Percentiles rank a stretch among this genome's conserved stretches.
These are phyloP conservation scores for Acanthoscelides obtectus DNA, from an alignment of 2,888 invertebrate species.

Conservation along the genomic window DNA sequence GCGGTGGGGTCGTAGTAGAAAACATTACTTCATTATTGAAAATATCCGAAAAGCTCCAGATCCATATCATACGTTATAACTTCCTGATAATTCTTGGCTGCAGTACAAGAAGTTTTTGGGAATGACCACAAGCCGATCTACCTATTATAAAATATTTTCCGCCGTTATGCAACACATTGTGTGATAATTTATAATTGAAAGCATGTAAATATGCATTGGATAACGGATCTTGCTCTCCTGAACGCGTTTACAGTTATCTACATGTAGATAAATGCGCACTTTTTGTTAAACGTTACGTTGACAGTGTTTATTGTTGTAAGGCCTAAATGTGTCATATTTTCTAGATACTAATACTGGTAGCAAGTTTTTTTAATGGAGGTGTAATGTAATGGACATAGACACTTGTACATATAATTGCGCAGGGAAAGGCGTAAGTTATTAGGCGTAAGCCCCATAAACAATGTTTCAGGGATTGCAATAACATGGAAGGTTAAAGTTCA, in stretches of 20 bases:
- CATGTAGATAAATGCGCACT: neutral
- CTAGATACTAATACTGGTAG: neutral
- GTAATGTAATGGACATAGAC: neutral
- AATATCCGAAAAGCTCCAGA: too few relatives aligned
- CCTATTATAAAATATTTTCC: neutral
- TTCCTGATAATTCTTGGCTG: too few relatives aligned
- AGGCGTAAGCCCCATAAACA: neutral
- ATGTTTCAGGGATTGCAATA: neutral
- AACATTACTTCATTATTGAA: too few relatives aligned
- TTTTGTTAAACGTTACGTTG: neutral
- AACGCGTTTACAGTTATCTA: neutral
- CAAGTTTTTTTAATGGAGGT: neutral
- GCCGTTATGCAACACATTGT: neutral
- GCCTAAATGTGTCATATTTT: neutral
- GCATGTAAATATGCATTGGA: neutral
- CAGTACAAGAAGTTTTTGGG: too few relatives aligned
- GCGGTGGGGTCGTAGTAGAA: too few relatives aligned
- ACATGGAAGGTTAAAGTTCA: neutral
- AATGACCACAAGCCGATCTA: too few relatives aligned
- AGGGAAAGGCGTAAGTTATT: neutral
- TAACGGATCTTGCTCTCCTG: neutral
- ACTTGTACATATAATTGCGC: neutral
- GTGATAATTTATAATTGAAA: neutral
- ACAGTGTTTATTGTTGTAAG: neutral
- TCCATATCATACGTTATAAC: too few relatives aligned